These are phyloP conservation scores for Coleophora deauratella DNA, from an alignment of 2,888 invertebrate species.

Conservation along the genomic window DNA sequence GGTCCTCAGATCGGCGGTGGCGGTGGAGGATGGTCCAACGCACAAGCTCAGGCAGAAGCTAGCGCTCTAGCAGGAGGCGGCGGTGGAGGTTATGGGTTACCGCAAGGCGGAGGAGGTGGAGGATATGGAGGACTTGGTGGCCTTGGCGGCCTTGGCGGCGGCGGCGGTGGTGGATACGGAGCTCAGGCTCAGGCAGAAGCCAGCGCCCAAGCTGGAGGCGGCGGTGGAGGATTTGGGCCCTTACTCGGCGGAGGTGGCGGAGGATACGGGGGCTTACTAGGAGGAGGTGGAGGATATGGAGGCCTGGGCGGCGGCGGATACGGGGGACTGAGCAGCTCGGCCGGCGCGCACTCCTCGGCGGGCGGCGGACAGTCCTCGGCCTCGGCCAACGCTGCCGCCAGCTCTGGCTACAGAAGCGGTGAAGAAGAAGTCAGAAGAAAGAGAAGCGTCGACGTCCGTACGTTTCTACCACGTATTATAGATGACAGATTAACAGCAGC, in stretches of 20 bases:
- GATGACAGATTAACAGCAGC: background rate
- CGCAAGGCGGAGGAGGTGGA: constrained; percentile 2
- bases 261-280: background rate
- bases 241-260: constrained; percentile 1
- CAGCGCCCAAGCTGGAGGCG: constrained; percentile 8
- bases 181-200: constrained; percentile 17
- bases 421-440: constrained; percentile 13
- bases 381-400: background rate
- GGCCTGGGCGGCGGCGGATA: constrained; percentile 5
- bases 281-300: constrained; percentile 3
- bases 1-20: too few species aligned
- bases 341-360: background rate
- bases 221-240: constrained; percentile 11
- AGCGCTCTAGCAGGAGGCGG: too few species aligned
- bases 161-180: background rate
- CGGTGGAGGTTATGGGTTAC: too few species aligned
- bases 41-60: too few species aligned
- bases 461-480: background rate
- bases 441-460: background rate
- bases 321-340: background rate
- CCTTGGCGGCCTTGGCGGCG: too few species aligned
- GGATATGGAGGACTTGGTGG: constrained; percentile 2
- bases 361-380: background rate
- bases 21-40: constrained; percentile 3
- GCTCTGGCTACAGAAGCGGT: constrained; percentile 8